A percentile compares a stretch with the other conserved stretches of the same genome.
Evolutionary conservation across 2,888 invertebrate genomes (phyloP).

Genomic region (Xylocampa areola): DNA sequence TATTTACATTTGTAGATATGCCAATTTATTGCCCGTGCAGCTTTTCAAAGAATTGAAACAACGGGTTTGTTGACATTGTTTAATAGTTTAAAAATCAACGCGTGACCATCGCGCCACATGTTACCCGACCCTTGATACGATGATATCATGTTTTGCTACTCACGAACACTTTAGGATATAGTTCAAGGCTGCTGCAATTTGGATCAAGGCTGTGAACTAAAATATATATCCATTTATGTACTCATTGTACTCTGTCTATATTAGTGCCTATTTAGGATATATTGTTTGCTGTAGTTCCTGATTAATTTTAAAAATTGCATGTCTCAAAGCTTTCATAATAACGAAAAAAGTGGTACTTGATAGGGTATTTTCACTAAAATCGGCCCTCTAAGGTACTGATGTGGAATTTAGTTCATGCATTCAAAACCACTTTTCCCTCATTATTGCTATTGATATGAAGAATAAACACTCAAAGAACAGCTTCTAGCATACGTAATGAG

Average conservation of each 20-base stretch:
- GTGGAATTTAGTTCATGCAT: too few species aligned
- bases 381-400: too few species aligned
- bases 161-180: conserved; percentile 46
- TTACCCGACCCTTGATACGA: conserved; percentile 38
- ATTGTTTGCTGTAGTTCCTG: background rate
- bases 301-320: too few species aligned
- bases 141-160: conserved; percentile 53
- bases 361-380: too few species aligned
- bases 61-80: conserved; percentile 29
- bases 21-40: too few species aligned
- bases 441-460: too few species aligned
- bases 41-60: conserved; percentile 31
- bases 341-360: too few species aligned
- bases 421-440: too few species aligned
- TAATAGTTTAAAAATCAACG: conserved; percentile 34
- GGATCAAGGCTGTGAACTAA: conserved; percentile 50
- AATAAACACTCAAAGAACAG: too few species aligned
- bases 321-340: too few species aligned
- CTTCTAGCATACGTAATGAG: too few species aligned
- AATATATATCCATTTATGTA: conserved; percentile 14
- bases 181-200: conserved; percentile 53
- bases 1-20: too few species aligned
- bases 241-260: conserved; percentile 18
- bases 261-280: background rate
- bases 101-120: conserved; percentile 50